phyloP scores from a whole-genome alignment of 2,888 invertebrate species.

The Mactromeris polynyma region DNA sequence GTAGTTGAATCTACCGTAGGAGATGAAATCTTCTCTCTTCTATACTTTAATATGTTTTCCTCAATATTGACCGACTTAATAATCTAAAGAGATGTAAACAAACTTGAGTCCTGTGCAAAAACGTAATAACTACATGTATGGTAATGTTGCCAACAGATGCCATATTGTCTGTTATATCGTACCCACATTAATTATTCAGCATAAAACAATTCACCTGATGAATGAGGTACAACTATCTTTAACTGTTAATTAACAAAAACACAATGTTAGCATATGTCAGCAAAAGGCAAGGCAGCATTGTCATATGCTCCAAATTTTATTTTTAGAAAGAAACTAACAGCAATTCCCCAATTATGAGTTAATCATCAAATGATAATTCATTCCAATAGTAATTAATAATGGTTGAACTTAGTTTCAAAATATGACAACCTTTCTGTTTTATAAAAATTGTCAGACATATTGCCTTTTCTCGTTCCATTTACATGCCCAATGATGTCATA shows the following conservation, averaged over 20 bases:
- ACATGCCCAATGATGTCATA: too few species aligned
- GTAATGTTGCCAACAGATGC: not conserved
- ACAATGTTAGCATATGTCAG: not conserved
- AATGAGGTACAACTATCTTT: not conserved
- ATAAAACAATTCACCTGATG: not conserved
- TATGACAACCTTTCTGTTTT: too few species aligned
- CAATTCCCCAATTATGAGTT: not conserved
- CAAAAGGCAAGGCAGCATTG: not conserved
- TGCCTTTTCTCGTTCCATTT: too few species aligned
- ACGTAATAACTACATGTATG: not conserved
- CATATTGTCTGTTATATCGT: not conserved
- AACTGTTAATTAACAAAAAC: not conserved
- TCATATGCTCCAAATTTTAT: not conserved
- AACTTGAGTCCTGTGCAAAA: not conserved
- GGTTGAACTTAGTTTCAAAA: too few species aligned
- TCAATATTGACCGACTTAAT: slow-evolving; percentile 25
- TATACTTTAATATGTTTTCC: slow-evolving; percentile 42
- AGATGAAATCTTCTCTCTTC: slow-evolving; percentile 77
- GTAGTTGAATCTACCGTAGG: slow-evolving; percentile 82
- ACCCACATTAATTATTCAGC: not conserved
- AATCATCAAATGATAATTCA: too few species aligned
- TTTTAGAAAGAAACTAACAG: not conserved
- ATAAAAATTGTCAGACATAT: too few species aligned
- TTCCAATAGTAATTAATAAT: too few species aligned
- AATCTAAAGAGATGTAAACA: slow-evolving; percentile 29